These are phyloP conservation scores for Chaetura pelagica DNA, from an alignment of 2,113 vertebrate species.

Conservation along the genomic window DNA sequence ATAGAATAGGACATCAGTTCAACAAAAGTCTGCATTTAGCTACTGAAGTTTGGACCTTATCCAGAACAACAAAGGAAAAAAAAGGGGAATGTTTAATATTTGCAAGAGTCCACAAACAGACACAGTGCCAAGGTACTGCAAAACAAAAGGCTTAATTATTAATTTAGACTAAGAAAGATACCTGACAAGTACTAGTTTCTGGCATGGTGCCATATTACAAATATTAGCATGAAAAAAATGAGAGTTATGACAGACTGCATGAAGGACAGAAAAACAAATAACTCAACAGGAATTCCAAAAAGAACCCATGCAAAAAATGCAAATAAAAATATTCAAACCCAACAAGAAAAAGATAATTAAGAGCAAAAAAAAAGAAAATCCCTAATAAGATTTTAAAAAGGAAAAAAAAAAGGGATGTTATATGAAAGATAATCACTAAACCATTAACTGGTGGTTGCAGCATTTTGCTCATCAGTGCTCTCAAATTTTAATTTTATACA, in stretches of 20 bases:
- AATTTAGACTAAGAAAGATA: background rate
- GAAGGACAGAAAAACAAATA: background rate
- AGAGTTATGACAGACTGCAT: background rate
- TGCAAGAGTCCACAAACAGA: background rate
- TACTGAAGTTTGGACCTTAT: background rate
- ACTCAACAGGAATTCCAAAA: background rate
- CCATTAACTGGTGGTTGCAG: background rate
- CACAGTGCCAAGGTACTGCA: background rate
- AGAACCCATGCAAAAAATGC: background rate
- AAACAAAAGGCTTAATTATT: background rate
- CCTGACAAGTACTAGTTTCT: background rate
- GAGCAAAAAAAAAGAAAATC: background rate
- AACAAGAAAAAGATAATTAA: background rate
- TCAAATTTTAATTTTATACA: background rate
- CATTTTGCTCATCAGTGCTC: background rate
- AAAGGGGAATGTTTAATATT: background rate
- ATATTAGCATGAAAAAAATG: background rate
- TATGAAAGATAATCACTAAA: background rate
- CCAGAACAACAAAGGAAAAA: background rate
- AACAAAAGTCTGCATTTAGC: background rate
- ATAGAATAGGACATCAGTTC: background rate
- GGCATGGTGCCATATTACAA: background rate
- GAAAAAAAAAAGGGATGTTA: background rate
- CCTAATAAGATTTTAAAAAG: background rate
- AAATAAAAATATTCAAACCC: background rate